Evolutionary conservation across 2,113 vertebrate genomes (phyloP).

Genomic region (Rhabdornis inornatus): DNA sequence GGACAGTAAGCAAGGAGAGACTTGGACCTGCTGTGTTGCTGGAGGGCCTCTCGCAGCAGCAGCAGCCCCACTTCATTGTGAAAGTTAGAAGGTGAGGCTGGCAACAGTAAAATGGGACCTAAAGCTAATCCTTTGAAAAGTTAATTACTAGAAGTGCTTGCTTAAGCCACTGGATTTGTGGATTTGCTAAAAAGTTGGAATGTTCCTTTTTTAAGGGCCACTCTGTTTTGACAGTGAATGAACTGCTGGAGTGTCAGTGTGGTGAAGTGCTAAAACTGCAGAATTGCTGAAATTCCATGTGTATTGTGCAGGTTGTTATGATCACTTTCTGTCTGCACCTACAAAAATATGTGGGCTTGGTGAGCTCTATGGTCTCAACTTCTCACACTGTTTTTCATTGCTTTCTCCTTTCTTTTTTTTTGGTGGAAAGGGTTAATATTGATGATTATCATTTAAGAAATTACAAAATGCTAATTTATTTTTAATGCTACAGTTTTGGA

Average conservation of each 20-base stretch:
- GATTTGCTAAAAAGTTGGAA: neutral
- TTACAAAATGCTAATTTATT: neutral
- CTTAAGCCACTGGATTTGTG: neutral
- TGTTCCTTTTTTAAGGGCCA: neutral
- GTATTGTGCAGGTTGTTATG: neutral
- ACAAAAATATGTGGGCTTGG: neutral
- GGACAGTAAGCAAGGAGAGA: neutral
- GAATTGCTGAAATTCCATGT: neutral
- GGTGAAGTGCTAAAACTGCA: neutral
- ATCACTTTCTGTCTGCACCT: neutral
- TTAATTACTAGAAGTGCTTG: neutral
- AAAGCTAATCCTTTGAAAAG: neutral
- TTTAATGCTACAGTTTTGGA: neutral
- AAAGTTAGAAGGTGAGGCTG: neutral
- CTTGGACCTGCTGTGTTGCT: neutral
- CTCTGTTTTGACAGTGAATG: neutral
- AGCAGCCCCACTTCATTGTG: neutral
- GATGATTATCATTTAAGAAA: neutral
- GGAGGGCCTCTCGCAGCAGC: neutral
- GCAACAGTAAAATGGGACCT: neutral
- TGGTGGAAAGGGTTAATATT: neutral
- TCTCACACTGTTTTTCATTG: neutral
- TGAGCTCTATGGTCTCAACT: neutral
- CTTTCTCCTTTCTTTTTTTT: neutral
- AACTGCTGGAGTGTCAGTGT: neutral